These are phyloP conservation scores for Chrysolophus pictus DNA, from an alignment of 2,797 vertebrate genomes.

Conservation along the genomic window DNA sequence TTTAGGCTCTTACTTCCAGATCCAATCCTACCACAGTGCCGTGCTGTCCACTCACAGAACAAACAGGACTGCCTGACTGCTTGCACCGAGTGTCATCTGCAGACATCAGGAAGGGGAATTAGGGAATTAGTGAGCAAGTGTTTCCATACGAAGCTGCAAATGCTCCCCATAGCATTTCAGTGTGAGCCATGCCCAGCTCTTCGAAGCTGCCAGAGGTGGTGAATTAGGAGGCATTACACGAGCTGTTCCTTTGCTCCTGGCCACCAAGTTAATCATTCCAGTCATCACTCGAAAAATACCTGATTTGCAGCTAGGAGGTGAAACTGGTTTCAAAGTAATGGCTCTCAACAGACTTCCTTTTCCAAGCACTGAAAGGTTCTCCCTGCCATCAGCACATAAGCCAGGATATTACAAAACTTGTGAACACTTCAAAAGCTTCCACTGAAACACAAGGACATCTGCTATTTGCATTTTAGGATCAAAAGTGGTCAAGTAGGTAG, in stretches of 20 bases:
- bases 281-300: not conserved
- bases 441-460: conserved; percentile 4
- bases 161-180: not conserved
- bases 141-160: not conserved
- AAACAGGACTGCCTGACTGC: not conserved
- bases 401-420: not conserved
- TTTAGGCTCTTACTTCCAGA: not conserved
- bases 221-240: not conserved
- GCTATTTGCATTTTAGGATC: not conserved
- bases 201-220: not conserved
- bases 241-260: not conserved
- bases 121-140: not conserved
- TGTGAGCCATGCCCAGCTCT: not conserved
- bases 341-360: not conserved
- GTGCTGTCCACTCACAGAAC: not conserved
- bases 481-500: not conserved
- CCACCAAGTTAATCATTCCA: not conserved
- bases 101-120: not conserved
- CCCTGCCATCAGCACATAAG: not conserved
- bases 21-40: not conserved
- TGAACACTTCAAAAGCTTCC: conserved; percentile 29
- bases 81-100: rapidly evolving
- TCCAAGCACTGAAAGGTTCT: not conserved
- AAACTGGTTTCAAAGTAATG: not conserved
- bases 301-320: not conserved